Conservation (phyloP, 1,140 invertebrate species). For the Pseudoatta argentina region DNA sequence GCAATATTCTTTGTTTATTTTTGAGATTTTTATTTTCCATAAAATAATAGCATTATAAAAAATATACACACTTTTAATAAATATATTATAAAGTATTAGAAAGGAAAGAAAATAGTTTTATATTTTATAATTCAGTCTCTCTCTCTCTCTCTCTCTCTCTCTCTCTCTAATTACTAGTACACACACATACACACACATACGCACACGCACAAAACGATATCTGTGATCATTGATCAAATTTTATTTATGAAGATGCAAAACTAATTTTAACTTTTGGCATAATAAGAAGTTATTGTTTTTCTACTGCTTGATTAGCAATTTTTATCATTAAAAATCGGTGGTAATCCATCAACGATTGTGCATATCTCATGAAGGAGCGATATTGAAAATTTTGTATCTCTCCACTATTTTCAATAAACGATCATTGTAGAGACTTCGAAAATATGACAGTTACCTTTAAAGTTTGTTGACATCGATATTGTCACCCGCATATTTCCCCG, state of each 20-base stretch:
- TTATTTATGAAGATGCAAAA: neutral
- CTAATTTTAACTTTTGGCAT: neutral
- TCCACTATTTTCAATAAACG: constrained; percentile 10
- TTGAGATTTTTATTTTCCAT: neutral
- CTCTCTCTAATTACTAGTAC: neutral
- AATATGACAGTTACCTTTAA: constrained; percentile 35
- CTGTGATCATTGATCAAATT: constrained; percentile 1
- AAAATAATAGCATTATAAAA: neutral
- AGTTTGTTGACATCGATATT: neutral
- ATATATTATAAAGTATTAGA: neutral
- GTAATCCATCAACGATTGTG: constrained; percentile 41
- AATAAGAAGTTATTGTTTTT: neutral
- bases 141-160: too few relatives aligned
- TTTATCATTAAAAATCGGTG: constrained; percentile 9
- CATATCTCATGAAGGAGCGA: constrained; percentile 4
- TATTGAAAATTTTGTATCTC: constrained; percentile 28
- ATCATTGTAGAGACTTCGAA: constrained; percentile 24
- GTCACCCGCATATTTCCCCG: neutral
- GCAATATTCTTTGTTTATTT: neutral
- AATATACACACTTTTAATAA: neutral
- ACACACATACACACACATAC: neutral
- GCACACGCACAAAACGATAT: neutral
- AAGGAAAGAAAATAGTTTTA: neutral
- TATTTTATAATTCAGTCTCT: neutral
- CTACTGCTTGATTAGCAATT: constrained; percentile 18